Conservation (phyloP, 1,140 invertebrate genomes). For the Colletes gigas region DNA sequence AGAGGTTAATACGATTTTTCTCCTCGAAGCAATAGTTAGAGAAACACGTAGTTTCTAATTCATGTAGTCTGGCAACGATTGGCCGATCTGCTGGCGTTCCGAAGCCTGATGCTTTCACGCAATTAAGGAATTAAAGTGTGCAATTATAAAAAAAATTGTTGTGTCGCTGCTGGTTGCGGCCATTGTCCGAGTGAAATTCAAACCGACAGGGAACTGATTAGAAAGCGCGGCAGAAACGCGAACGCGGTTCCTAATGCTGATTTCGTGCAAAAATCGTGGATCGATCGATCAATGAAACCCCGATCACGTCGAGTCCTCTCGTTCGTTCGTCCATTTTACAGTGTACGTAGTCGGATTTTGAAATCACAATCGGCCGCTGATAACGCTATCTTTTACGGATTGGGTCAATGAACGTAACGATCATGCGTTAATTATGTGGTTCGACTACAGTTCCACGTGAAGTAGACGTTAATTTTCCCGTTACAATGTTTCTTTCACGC, state of each 20-base stretch:
- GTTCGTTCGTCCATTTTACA: neutral
- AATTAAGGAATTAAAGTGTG: conserved; percentile 33
- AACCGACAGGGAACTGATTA: conserved; percentile 2
- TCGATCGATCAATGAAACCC: neutral
- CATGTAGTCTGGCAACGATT: neutral
- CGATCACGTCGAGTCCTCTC: neutral
- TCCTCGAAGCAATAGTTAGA: neutral
- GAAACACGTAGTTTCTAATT: neutral
- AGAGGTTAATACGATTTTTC: neutral
- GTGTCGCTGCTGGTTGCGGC: neutral
- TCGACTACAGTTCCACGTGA: neutral
- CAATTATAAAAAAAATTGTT: neutral
- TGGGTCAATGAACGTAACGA: conserved; percentile 53
- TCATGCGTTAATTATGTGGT: conserved; percentile 28
- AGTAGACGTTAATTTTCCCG: neutral
- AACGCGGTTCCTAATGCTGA: neutral
- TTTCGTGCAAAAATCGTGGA: neutral
- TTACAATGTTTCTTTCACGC: neutral
- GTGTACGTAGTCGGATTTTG: conserved; percentile 30
- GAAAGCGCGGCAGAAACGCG: conserved; percentile 4
- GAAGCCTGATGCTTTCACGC: conserved; percentile 13
- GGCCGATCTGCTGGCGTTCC: neutral
- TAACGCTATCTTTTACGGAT: conserved; percentile 52
- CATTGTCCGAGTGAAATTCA: too few species aligned
- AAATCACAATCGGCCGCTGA: conserved; percentile 47